Evolutionary conservation across 2,888 invertebrate species (phyloP).

Genomic region (Cheilosia variabilis): DNA sequence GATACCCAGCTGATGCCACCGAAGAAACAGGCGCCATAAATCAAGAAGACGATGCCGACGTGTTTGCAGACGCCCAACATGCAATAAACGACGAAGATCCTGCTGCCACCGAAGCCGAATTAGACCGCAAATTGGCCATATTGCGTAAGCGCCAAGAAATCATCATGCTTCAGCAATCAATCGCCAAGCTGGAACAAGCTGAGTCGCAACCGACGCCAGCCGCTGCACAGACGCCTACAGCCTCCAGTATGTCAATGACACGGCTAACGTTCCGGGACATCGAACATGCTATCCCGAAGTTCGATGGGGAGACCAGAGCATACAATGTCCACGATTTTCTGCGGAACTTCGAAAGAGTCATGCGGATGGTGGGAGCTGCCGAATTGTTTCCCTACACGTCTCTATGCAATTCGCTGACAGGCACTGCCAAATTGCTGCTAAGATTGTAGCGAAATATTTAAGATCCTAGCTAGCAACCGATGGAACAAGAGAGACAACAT

Average conservation of each 20-base stretch:
- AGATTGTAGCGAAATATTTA: conserved; percentile 10
- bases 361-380: conserved; percentile 31
- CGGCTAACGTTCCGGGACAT: too few relatives aligned
- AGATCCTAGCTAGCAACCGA: not conserved
- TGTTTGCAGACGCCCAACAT: conserved; percentile 1
- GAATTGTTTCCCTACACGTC: conserved; percentile 35
- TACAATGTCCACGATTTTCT: conserved; percentile 28
- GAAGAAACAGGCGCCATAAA: not conserved
- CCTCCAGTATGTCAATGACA: not conserved
- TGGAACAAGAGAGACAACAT: conserved; percentile 34
- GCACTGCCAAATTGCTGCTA: conserved; percentile 20
- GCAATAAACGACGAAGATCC: conserved; percentile 14
- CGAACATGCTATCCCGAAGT: too few relatives aligned
- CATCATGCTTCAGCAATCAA: too few relatives aligned
- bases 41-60: not conserved
- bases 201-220: not conserved
- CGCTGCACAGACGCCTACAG: conserved; percentile 3
- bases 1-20: not conserved
- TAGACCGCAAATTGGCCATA: not conserved
- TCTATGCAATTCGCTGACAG: conserved; percentile 17
- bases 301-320: not conserved
- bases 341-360: conserved; percentile 20
- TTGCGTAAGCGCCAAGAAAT: too few relatives aligned
- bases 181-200: too few relatives aligned
- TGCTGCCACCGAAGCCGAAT: conserved; percentile 9